Base-by-base conservation (phyloP, 1,140 invertebrate species). In the Cheumatopsyche charites region DNA sequence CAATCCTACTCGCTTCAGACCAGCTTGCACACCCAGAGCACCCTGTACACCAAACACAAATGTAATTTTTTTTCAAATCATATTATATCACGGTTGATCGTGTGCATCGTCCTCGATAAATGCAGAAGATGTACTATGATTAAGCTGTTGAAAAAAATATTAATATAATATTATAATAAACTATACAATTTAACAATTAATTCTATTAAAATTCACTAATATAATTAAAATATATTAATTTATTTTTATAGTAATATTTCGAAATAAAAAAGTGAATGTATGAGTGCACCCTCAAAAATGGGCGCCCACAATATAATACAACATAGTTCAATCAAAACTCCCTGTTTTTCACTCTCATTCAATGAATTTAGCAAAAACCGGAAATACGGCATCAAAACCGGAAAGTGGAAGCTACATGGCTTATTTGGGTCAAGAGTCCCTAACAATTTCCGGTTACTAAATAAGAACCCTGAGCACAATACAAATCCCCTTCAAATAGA, bases 11-110 rank as follows among this genome's bases (percentile, higher is more conserved):
- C 66, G 62, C 63, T 58, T 42, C 55, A 76, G 66, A 9, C 74
- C 74, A 1, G 74, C 74, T 65, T 76, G 74, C 43, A 76, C 74
- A 6, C 74, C 74, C 74, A 73, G 69, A 41, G 41, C 49, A 17
- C 45, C 45, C 58, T 62, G 61, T 7, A 71, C 47, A 68, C 29
- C 26, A 71, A 70, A 70, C 36, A 70, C 19, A 70, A 15, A 52
- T 11, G 47, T 61, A 47, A 47, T 47, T 13, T 2, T n/a, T 47
- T 47, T 6, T 47, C 43, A 47, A 47, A n/a, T n/a, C n/a, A n/a
- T 47, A 3, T 3, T 36, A 47, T 47, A 47, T 42, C 41, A 42
- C 5, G 3, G 15, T 6, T 47, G 43, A 47, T 47, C 3, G 15
- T 7, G 13, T 47, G 15, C 4, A 47, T 47, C 43, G 15, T 47